Base-by-base conservation (phyloP, 1,140 invertebrate species). In the Zaprionus tsacasi region DNA sequence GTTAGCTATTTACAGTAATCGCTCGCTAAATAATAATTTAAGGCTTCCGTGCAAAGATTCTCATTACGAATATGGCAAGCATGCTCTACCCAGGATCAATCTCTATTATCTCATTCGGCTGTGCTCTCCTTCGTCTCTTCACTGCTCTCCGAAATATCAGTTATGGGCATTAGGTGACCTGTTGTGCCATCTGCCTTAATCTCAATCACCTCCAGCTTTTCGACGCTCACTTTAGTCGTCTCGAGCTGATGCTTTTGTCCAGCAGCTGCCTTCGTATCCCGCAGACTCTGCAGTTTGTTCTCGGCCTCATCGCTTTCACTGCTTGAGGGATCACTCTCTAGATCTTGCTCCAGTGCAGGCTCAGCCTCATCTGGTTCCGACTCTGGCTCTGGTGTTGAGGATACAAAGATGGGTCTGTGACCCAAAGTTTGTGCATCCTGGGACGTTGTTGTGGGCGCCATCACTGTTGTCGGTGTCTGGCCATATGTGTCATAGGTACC, bases 151-250 rank as follows among this genome's bases (percentile, higher is more conserved):
- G 68, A 65, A 36, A 78, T 71, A 54, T 36, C 36, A n/a, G 45
- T 67, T 8, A 60, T 38, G 35, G 91, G 91, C 85, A 88, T 91
- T 48, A 92, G 65, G 48, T 92, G 92, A 38, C 92, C 92, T 2
- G 90, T 83, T n/a, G 71, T 78, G 2, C 90, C 91, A 61, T 92
- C 88, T 13, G 92, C 70, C 56, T 92, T 90, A 43, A 93, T 92
- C 80, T 93, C 92, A 63, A 93, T 92, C 33, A 92, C 92, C 65
- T 92, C 91, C 10, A 90, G 76, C 61, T 91, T 92, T 64, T 92
- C 91, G 5, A 92, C 91, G 61, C 86, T 91, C 13, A 86, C 79
- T 78, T 76, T 90, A 10, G 87, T 85, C 43, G 82, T 78, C 65
- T 81, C 76, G 2, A 60, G 55, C 7, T 57, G 1, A 2, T 21